These are phyloP conservation scores for Calephelis virginiensis DNA, from an alignment of 1,140 invertebrate genomes.

Conservation along the genomic window DNA sequence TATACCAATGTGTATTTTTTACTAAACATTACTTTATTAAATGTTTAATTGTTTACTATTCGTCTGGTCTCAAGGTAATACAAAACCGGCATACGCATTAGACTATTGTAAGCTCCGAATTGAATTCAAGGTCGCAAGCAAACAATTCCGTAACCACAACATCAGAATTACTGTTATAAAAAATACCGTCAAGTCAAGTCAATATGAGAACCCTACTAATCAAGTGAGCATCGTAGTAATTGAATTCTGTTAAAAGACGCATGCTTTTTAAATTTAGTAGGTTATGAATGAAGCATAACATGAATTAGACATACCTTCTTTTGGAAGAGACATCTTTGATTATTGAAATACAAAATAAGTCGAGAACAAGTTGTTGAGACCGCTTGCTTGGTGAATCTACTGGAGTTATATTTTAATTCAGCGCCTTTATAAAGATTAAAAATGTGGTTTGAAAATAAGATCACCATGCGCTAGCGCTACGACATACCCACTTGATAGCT, in stretches of 20 bases:
- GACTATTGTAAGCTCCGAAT: background rate
- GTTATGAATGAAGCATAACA: slow-evolving; percentile 34
- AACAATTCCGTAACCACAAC: slow-evolving; percentile 17
- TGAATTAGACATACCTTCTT: slow-evolving; percentile 57
- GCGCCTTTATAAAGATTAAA: slow-evolving; percentile 62
- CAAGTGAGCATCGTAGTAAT: background rate
- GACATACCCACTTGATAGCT: slow-evolving; percentile 44
- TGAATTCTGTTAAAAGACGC: background rate
- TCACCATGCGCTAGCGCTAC: slow-evolving; percentile 51
- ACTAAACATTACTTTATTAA: no score
- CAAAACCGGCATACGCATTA: background rate
- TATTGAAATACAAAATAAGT: background rate
- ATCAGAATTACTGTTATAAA: background rate
- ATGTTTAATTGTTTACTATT: background rate
- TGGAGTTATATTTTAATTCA: slow-evolving; percentile 1
- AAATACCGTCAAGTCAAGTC: slow-evolving; percentile 25
- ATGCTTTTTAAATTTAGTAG: slow-evolving; percentile 36
- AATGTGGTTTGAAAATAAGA: slow-evolving; percentile 39
- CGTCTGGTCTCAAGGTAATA: background rate
- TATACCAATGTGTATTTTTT: no score
- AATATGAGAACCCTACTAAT: slow-evolving; percentile 24
- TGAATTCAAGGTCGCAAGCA: slow-evolving; percentile 26
- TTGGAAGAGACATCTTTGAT: slow-evolving; percentile 55
- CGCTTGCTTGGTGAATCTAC: slow-evolving; percentile 10
- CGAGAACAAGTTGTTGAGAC: slow-evolving; percentile 13